These are phyloP conservation scores for Papilio aristodemus DNA, from an alignment of 1,140 invertebrate genomes.

Conservation along the genomic window DNA sequence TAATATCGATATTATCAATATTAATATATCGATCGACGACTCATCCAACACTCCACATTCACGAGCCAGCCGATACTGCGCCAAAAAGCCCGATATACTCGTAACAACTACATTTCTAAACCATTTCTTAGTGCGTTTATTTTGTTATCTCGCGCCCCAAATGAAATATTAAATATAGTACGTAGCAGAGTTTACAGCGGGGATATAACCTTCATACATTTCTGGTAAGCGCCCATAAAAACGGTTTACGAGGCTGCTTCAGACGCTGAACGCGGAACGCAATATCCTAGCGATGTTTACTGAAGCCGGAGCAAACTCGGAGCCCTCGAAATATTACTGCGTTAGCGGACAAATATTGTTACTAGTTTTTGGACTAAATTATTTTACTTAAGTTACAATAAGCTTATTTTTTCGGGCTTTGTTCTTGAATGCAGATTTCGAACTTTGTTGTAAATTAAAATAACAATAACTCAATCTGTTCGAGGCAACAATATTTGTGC, in stretches of 20 bases:
- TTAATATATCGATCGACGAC: no score
- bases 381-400: background rate
- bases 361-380: background rate
- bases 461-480: no score
- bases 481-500: no score
- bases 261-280: conserved; percentile 1
- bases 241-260: conserved; percentile 24
- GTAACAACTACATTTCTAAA: background rate
- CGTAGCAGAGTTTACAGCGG: conserved; percentile 15
- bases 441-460: no score
- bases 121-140: conserved; percentile 1
- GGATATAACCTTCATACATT: conserved; percentile 30
- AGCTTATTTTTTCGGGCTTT: no score
- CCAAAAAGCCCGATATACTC: background rate
- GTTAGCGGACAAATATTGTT: background rate
- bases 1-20: no score
- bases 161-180: conserved; percentile 23
- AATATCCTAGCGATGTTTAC: conserved; percentile 7
- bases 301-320: background rate
- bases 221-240: conserved; percentile 27
- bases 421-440: no score
- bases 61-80: no score
- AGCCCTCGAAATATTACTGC: background rate
- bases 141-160: conserved; percentile 7
- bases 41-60: no score